phyloP scores from a whole-genome alignment of 2,797 vertebrate species.

The Argya squamiceps region DNA sequence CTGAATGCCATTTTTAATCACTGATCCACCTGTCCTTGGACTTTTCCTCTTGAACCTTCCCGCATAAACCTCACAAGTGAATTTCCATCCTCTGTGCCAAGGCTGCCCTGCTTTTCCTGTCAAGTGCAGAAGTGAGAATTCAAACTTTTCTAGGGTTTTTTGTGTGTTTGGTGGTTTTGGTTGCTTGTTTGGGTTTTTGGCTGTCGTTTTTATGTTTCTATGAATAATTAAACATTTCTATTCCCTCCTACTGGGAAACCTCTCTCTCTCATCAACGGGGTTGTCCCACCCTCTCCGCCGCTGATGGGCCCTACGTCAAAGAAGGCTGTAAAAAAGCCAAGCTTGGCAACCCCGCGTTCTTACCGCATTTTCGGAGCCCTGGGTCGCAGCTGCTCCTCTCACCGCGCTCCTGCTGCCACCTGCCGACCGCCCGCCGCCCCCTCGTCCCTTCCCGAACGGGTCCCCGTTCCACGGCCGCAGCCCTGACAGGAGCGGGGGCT shows the following conservation, averaged over 20 bases:
- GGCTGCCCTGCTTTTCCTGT: neutral
- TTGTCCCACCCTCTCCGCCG: no score
- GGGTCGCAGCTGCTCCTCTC: neutral
- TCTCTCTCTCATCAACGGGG: accelerated
- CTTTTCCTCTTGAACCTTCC: neutral
- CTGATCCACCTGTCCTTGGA: neutral
- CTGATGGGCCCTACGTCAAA: accelerated
- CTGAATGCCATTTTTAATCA: accelerated
- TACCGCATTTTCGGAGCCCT: accelerated
- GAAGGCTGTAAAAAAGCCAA: neutral
- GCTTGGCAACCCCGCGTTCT: accelerated
- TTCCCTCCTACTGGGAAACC: neutral
- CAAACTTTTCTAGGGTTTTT: neutral
- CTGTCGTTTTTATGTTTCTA: neutral
- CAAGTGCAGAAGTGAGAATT: accelerated
- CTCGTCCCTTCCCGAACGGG: accelerated
- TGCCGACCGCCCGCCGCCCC: neutral
- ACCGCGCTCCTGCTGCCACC: neutral
- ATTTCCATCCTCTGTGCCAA: neutral
- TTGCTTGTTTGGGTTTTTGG: neutral
- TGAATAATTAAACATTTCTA: neutral
- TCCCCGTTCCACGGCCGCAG: neutral
- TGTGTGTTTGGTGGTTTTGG: neutral
- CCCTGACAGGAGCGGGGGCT: neutral
- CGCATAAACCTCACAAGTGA: neutral